These are phyloP conservation scores for Thymelicus sylvestris DNA, from an alignment of 2,888 invertebrate genomes.

Conservation along the genomic window DNA sequence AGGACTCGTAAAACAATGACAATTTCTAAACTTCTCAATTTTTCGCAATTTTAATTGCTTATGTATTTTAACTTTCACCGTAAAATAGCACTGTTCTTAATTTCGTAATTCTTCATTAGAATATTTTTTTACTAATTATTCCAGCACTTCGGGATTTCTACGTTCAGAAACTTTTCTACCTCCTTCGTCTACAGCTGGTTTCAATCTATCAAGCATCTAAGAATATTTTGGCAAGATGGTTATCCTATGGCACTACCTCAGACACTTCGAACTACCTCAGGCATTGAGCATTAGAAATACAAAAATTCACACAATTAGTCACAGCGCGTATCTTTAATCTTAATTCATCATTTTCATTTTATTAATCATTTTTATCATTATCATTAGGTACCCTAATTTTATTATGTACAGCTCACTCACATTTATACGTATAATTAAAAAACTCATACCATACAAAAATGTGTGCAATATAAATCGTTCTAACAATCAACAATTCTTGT, in stretches of 20 bases:
- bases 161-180: slow-evolving; percentile 1
- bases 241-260: slow-evolving; percentile 35
- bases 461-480: slow-evolving; percentile 61
- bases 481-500: slow-evolving; percentile 74
- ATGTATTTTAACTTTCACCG: background rate
- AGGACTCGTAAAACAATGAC: background rate
- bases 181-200: slow-evolving; percentile 43
- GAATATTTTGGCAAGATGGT: slow-evolving; percentile 41
- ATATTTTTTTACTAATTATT: background rate
- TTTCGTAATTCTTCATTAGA: background rate
- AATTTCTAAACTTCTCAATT: background rate
- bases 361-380: slow-evolving; percentile 54
- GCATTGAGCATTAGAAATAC: slow-evolving; percentile 69
- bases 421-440: slow-evolving; percentile 52
- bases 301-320: slow-evolving; percentile 66
- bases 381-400: slow-evolving; percentile 49
- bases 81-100: background rate
- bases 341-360: slow-evolving; percentile 37
- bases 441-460: slow-evolving; percentile 57
- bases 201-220: slow-evolving; percentile 45
- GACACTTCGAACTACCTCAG: slow-evolving; percentile 43
- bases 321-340: slow-evolving; percentile 72
- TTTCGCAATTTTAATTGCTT: background rate
- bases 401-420: slow-evolving; percentile 71
- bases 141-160: background rate